Evolutionary conservation across 53 echinoderm and acorn worm species (phyloP).

Genomic region (Zoroaster sp.): DNA sequence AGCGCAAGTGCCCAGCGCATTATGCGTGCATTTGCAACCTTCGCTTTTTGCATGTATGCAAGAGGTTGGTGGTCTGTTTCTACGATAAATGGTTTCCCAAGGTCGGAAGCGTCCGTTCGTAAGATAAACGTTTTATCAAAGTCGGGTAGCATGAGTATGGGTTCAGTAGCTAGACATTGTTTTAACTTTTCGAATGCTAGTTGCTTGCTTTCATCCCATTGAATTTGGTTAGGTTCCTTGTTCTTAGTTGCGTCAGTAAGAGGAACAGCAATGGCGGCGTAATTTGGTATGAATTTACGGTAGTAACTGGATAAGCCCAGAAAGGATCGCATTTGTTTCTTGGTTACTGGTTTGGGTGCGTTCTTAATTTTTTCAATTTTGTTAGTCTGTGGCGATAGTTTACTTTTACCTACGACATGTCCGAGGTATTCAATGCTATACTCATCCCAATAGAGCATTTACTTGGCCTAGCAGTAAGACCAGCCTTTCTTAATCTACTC

Average conservation of each 20-base stretch:
- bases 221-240: constrained; percentile 53
- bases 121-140: constrained; percentile 4
- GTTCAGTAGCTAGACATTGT: constrained; percentile 6
- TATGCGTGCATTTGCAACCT: too few relatives aligned
- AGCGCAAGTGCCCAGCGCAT: background rate
- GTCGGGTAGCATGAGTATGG: constrained; percentile 58
- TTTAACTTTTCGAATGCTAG: constrained; percentile 56
- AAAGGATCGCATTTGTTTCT: constrained; percentile 65
- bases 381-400: constrained; percentile 24
- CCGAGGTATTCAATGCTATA: constrained; percentile 58
- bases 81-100: too few relatives aligned
- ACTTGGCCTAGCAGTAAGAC: constrained; percentile 48
- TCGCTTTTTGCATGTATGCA: too few relatives aligned
- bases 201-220: constrained; percentile 42
- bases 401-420: constrained; percentile 47
- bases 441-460: constrained; percentile 58
- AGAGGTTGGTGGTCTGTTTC: too few relatives aligned
- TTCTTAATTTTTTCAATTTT: constrained; percentile 45
- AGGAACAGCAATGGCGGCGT: constrained; percentile 56
- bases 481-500: constrained; percentile 19
- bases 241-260: constrained; percentile 61
- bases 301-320: constrained; percentile 55
- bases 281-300: constrained; percentile 49
- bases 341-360: constrained; percentile 58
- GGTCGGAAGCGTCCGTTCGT: constrained; percentile 37